These are phyloP conservation scores for Ormyrus rosae DNA, from an alignment of 2,888 invertebrate species.

Conservation along the genomic window DNA sequence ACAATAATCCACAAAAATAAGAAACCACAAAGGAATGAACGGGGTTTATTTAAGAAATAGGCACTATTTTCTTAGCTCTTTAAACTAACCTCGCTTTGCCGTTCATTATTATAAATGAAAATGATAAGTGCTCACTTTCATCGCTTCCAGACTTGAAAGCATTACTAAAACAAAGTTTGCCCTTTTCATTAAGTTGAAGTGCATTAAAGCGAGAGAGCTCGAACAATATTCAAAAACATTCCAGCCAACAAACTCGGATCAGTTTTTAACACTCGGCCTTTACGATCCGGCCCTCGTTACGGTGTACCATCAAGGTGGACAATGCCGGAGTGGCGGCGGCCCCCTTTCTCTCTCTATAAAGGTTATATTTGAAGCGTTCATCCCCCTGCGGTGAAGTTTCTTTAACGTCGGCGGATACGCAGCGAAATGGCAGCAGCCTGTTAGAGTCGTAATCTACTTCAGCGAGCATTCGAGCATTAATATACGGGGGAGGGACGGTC, in stretches of 20 bases:
- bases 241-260: neutral
- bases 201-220: too few relatives aligned
- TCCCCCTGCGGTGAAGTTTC: constrained; percentile 56
- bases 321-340: neutral
- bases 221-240: neutral
- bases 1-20: too few relatives aligned
- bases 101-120: too few relatives aligned
- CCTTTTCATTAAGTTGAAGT: too few relatives aligned
- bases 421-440: constrained; percentile 44
- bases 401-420: constrained; percentile 58
- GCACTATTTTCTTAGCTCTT: too few relatives aligned
- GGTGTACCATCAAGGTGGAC: constrained; percentile 13
- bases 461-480: constrained; percentile 61
- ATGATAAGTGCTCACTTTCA: too few relatives aligned
- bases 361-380: constrained; percentile 32
- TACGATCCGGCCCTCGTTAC: neutral
- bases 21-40: too few relatives aligned
- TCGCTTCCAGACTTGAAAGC: too few relatives aligned
- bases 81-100: too few relatives aligned
- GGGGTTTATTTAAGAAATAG: too few relatives aligned
- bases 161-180: too few relatives aligned
- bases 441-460: constrained; percentile 64
- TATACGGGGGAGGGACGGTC: constrained; percentile 54
- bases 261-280: neutral
- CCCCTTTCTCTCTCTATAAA: neutral